These are phyloP conservation scores for Melanotaenia duboulayi DNA, from an alignment of 2,113 vertebrate species.

Conservation along the genomic window DNA sequence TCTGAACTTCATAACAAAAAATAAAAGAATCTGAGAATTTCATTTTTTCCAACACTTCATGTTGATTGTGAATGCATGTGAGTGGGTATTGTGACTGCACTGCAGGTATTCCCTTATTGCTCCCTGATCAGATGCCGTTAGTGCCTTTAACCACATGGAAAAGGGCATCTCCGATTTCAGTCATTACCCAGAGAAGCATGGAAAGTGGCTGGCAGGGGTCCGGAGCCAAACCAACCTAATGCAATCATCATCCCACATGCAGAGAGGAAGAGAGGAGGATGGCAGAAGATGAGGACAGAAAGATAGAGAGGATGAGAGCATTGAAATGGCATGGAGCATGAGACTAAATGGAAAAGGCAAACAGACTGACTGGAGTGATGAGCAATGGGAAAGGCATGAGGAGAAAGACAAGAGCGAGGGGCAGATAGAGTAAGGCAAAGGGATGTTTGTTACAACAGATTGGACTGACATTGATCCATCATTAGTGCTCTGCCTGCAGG, in stretches of 20 bases:
- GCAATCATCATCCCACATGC: constrained; percentile 66
- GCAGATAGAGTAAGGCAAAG: constrained; percentile 55
- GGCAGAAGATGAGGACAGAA: constrained; percentile 50
- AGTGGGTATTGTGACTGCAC: constrained; percentile 29
- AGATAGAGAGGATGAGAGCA: constrained; percentile 45
- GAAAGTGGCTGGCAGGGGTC: constrained; percentile 66
- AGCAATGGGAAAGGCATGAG: constrained; percentile 22
- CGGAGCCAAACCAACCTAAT: constrained; percentile 64
- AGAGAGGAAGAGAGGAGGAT: constrained; percentile 18
- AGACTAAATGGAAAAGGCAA: constrained; percentile 15
- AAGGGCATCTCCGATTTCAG: constrained; percentile 75
- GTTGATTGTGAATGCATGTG: constrained; percentile 18
- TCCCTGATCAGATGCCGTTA: constrained; percentile 55
- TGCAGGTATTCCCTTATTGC: constrained; percentile 41
- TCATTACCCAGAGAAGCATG: constrained; percentile 69
- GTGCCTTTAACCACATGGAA: constrained; percentile 68
- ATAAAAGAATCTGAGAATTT: neutral
- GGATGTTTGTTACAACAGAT: constrained; percentile 69
- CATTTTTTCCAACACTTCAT: neutral
- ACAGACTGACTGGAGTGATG: constrained; percentile 26
- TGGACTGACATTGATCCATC: constrained; percentile 80
- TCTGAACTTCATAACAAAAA: neutral
- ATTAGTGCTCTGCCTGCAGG: constrained; percentile 69
- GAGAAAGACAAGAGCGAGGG: constrained; percentile 41
- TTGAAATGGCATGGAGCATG: constrained; percentile 11